A percentile compares a stretch with the other conserved stretches of the same genome.
Conservation (phyloP, 1,140 invertebrate species). For the Oreohelix idahoensis region DNA sequence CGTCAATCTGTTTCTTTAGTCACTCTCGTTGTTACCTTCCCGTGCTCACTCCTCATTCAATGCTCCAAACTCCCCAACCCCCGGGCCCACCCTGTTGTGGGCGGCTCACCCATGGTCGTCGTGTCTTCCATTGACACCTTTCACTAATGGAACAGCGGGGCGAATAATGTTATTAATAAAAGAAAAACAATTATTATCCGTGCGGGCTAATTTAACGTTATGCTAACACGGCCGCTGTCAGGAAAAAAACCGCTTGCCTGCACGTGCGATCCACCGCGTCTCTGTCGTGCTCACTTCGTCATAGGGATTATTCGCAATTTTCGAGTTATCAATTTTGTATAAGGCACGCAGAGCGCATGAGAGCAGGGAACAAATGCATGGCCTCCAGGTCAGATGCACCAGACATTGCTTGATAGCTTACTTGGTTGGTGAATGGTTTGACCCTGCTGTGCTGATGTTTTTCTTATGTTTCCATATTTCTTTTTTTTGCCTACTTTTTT, state of each 20-base stretch:
- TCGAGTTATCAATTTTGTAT: slow-evolving; percentile 44
- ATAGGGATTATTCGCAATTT: slow-evolving; percentile 35
- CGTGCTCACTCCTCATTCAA: too few relatives aligned
- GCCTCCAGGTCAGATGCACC: not conserved
- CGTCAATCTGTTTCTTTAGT: too few relatives aligned
- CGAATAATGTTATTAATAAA: slow-evolving; percentile 2
- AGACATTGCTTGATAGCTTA: too few relatives aligned
- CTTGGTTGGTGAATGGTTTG: too few relatives aligned
- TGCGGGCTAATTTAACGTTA: slow-evolving; percentile 10
- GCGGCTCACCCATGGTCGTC: not conserved
- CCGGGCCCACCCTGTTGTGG: not conserved
- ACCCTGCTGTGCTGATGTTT: too few relatives aligned
- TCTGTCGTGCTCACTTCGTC: not conserved
- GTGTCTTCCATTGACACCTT: slow-evolving; percentile 12
- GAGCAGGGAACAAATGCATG: not conserved
- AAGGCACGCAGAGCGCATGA: slow-evolving; percentile 4
- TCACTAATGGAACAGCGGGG: not conserved
- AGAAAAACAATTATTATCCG: slow-evolving; percentile 14
- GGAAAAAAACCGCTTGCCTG: not conserved
- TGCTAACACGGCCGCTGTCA: not conserved
- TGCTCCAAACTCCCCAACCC: not conserved
- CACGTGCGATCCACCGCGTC: slow-evolving; percentile 2
- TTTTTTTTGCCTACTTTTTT: too few relatives aligned
- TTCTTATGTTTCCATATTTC: too few relatives aligned
- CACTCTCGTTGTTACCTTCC: too few relatives aligned